Percentiles rank a stretch among this genome's conserved stretches.
Evolutionary conservation across 2,888 invertebrate species (phyloP).

Genomic region (Saturnia japonica): DNA sequence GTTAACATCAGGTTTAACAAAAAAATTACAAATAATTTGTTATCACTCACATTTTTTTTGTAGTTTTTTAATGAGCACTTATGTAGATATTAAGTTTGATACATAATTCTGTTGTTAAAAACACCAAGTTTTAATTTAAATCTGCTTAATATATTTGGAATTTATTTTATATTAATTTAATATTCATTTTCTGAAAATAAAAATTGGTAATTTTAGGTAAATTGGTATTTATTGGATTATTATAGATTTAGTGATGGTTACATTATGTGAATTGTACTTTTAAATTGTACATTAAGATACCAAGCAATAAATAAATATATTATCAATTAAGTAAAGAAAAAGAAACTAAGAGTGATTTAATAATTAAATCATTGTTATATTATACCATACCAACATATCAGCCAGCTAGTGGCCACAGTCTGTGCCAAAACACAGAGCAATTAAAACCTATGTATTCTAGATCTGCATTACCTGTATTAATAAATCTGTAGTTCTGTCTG

Average conservation of each 20-base stretch:
- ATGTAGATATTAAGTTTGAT: background rate
- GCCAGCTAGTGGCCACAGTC: too few species aligned
- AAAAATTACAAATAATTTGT: background rate
- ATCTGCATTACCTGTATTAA: too few species aligned
- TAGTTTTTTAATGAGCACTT: background rate
- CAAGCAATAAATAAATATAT: background rate
- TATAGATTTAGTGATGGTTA: background rate
- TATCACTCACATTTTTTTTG: background rate
- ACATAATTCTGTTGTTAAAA: background rate
- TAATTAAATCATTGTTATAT: background rate
- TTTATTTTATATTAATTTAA: too few species aligned
- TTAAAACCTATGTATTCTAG: too few species aligned
- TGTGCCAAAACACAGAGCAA: too few species aligned
- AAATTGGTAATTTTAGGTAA: too few species aligned
- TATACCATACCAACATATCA: too few species aligned
- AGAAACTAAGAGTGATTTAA: background rate
- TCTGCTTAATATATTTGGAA: background rate
- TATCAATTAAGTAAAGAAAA: background rate
- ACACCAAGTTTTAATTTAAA: background rate
- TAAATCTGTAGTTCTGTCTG: too few species aligned
- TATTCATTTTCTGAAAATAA: too few species aligned
- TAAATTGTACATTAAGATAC: background rate
- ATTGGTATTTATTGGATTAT: background rate
- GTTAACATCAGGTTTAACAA: background rate
- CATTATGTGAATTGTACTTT: background rate